Percentiles rank a stretch among this genome's conserved stretches.
These are phyloP conservation scores for Saguinus imperator DNA, from an alignment of 2,113 vertebrate genomes.

Conservation along the genomic window DNA sequence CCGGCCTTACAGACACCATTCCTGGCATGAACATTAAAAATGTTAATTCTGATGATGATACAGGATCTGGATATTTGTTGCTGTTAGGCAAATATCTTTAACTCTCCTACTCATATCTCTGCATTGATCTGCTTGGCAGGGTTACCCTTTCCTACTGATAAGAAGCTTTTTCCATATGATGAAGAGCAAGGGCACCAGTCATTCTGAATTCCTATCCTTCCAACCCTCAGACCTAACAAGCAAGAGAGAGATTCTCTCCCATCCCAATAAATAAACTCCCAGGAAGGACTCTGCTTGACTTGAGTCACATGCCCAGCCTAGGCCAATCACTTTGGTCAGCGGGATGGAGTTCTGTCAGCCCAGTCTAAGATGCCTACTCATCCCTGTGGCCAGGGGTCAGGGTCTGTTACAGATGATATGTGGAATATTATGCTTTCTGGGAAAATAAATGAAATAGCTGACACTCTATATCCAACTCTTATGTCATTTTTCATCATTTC, in stretches of 20 bases:
- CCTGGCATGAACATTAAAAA: not conserved
- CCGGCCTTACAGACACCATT: not conserved
- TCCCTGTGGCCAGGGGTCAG: not conserved
- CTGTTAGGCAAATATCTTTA: not conserved
- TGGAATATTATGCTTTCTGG: not conserved
- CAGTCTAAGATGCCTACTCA: not conserved
- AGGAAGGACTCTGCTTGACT: not conserved
- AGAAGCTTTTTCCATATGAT: not conserved
- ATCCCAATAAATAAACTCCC: not conserved
- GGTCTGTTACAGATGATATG: not conserved
- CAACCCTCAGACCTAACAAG: not conserved
- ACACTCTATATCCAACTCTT: too few relatives aligned
- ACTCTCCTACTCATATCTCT: not conserved
- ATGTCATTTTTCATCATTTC: not conserved
- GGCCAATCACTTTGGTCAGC: not conserved
- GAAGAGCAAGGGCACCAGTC: not conserved
- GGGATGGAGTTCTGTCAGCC: not conserved
- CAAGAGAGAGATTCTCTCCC: not conserved
- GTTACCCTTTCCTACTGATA: not conserved
- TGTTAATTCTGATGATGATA: not conserved
- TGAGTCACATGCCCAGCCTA: not conserved
- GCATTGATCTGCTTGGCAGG: not conserved
- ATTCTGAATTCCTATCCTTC: not conserved
- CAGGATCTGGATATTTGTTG: not conserved
- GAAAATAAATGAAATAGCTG: not conserved